Evolutionary conservation across 2,113 vertebrate genomes (phyloP).

Genomic region (Lipophrys pholis): DNA sequence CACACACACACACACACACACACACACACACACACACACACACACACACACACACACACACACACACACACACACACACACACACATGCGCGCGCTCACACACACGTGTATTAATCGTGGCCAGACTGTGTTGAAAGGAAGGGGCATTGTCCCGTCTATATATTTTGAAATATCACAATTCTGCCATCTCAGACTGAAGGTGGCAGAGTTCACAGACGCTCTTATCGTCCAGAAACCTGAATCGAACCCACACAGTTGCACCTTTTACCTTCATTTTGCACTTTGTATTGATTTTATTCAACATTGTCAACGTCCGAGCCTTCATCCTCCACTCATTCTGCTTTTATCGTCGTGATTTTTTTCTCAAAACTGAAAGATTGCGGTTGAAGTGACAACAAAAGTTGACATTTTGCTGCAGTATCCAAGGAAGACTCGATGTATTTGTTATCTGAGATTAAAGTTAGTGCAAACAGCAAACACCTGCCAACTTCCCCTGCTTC

Average conservation of each 20-base stretch:
- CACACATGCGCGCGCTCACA: constrained; percentile 2
- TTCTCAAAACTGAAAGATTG: too few relatives aligned
- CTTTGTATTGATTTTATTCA: too few relatives aligned
- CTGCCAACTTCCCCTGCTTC: too few relatives aligned
- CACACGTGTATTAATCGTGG: not conserved
- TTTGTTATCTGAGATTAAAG: too few relatives aligned
- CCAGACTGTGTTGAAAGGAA: constrained; percentile 59
- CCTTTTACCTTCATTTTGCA: not conserved
- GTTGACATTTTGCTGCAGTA: too few relatives aligned
- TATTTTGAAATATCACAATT: constrained; percentile 69
- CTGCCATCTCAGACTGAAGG: constrained; percentile 43
- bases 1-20: constrained; percentile 4
- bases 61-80: too few relatives aligned
- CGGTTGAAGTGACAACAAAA: too few relatives aligned
- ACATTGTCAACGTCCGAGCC: too few relatives aligned
- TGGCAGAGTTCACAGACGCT: constrained; percentile 61
- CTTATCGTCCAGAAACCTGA: constrained; percentile 43
- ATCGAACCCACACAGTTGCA: constrained; percentile 10
- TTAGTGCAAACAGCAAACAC: too few relatives aligned
- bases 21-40: constrained; percentile 5
- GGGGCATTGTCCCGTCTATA: constrained; percentile 52
- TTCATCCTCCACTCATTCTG: too few relatives aligned
- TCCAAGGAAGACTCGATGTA: too few relatives aligned
- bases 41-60: constrained; percentile 8
- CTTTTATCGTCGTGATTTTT: too few relatives aligned